Conservation (phyloP, 2,113 vertebrate genomes). For the Petrocephalus microphthalmus region DNA sequence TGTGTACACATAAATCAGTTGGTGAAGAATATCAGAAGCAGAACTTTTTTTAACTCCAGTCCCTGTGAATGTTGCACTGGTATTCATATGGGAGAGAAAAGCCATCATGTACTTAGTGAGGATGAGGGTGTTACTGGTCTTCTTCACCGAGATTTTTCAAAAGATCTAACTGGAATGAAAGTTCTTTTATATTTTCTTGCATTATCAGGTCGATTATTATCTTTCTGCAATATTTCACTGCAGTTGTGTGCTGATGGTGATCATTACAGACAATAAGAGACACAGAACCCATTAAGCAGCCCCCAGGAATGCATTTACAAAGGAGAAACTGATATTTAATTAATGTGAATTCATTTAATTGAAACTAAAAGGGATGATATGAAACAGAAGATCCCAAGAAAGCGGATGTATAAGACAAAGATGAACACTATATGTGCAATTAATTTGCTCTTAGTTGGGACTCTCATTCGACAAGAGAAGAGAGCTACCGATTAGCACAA, state of each 20-base stretch:
- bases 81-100: background rate
- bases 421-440: background rate
- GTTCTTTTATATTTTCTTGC: background rate
- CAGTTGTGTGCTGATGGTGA: background rate
- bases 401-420: background rate
- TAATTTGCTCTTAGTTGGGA: constrained; percentile 10
- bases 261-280: background rate
- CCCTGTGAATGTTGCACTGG: background rate
- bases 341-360: background rate
- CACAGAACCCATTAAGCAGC: background rate
- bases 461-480: constrained; percentile 13
- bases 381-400: background rate
- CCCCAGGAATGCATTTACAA: background rate
- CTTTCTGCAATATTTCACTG: background rate
- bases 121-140: background rate
- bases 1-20: background rate
- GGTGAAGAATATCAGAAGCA: background rate
- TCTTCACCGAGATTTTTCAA: background rate
- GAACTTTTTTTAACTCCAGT: background rate
- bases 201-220: background rate
- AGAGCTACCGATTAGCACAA: constrained; percentile 9
- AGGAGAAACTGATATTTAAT: background rate
- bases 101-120: no score
- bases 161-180: background rate
- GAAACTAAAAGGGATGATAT: background rate